Evolutionary conservation across 2,888 invertebrate species (phyloP).

Genomic region (Margaritifera margaritifera): DNA sequence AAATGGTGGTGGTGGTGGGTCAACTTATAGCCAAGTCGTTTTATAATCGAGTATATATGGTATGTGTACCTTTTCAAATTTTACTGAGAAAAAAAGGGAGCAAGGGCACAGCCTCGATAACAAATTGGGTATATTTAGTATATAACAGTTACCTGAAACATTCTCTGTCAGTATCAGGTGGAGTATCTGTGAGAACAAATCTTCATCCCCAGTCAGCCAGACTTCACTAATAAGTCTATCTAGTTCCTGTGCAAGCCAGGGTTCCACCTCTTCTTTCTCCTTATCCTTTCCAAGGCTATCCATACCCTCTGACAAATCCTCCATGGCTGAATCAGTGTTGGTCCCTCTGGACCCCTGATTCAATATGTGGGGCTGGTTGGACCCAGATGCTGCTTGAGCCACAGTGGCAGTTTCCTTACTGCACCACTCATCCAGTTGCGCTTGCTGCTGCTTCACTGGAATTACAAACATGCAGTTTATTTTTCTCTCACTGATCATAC

Average conservation of each 20-base stretch:
- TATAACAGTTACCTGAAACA: conserved; percentile 76
- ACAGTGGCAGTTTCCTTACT: conserved; percentile 16
- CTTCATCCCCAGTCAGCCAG: conserved; percentile 78
- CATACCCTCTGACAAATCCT: neutral
- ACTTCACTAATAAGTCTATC: conserved; percentile 81
- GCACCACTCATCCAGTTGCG: conserved; percentile 67
- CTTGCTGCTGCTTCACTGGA: conserved; percentile 57
- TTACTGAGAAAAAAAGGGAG: neutral
- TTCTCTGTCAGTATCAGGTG: conserved; percentile 87
- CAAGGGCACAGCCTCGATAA: neutral
- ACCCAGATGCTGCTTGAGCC: neutral
- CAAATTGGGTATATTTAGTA: neutral
- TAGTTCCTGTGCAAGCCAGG: conserved; percentile 78
- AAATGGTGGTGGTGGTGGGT: no score
- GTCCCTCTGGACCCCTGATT: neutral
- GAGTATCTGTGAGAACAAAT: conserved; percentile 83
- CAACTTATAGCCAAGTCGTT: no score
- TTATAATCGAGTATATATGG: no score
- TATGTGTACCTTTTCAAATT: neutral
- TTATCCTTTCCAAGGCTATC: conserved; percentile 40
- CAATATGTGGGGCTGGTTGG: neutral
- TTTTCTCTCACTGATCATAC: no score
- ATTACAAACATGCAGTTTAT: conserved; percentile 2
- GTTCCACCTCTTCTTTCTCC: conserved; percentile 75
- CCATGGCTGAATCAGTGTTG: neutral